A percentile compares a stretch with the other conserved stretches of the same genome.
These are phyloP conservation scores for Leptopilina boulardi DNA, from an alignment of 1,140 invertebrate species.

Conservation along the genomic window DNA sequence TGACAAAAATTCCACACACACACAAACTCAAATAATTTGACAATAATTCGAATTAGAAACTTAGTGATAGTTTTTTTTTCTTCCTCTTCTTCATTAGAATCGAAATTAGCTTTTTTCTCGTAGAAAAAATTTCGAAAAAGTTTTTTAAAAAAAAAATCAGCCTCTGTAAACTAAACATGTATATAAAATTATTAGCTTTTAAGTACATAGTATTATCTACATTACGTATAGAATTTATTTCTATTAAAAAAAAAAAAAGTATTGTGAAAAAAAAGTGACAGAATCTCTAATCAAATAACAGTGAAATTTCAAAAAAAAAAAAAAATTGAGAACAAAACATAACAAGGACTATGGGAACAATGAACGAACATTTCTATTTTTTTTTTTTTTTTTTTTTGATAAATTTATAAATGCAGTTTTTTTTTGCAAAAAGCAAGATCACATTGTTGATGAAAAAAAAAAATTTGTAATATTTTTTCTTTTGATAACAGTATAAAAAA, in stretches of 20 bases:
- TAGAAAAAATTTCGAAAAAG: background rate
- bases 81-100: too few species aligned
- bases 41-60: background rate
- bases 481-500: background rate
- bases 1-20: slow-evolving; percentile 4
- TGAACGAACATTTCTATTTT: too few species aligned
- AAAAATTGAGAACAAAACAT: background rate
- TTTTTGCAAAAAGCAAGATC: slow-evolving; percentile 1
- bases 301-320: background rate
- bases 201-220: slow-evolving; percentile 22
- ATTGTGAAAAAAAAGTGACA: slow-evolving; percentile 1
- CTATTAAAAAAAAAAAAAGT: background rate
- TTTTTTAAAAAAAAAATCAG: background rate
- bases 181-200: slow-evolving; percentile 16
- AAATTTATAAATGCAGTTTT: background rate
- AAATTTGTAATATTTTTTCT: background rate
- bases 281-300: background rate
- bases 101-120: background rate
- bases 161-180: slow-evolving; percentile 25
- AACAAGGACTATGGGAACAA: too few species aligned
- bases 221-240: background rate
- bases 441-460: background rate
- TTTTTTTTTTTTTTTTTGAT: background rate
- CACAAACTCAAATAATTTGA: background rate
- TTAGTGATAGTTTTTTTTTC: too few species aligned